These are phyloP conservation scores for Rotaria socialis DNA, from an alignment of 2,888 invertebrate species.

Conservation along the genomic window DNA sequence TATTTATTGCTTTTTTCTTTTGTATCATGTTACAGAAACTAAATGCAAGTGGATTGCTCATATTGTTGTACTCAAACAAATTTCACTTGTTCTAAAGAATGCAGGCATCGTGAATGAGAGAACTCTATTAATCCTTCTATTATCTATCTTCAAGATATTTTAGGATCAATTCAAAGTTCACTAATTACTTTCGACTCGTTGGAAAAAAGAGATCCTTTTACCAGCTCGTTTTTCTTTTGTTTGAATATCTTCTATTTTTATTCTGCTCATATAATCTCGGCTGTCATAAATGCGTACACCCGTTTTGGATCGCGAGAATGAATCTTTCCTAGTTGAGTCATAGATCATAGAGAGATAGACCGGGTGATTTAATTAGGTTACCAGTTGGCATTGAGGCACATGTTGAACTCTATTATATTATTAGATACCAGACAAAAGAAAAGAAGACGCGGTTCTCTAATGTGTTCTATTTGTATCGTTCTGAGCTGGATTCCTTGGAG, in stretches of 20 bases:
- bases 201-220: neutral
- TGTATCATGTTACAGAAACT: too few relatives aligned
- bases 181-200: neutral
- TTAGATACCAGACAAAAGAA: neutral
- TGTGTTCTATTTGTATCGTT: neutral
- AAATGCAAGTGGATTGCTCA: too few relatives aligned
- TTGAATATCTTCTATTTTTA: neutral
- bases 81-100: neutral
- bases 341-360: neutral
- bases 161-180: neutral
- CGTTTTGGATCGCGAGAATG: neutral
- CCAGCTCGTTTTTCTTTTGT: neutral
- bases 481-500: too few relatives aligned
- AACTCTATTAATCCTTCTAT: neutral
- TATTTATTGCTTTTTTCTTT: too few relatives aligned
- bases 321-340: neutral
- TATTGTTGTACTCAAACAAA: neutral
- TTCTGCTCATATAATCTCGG: too few relatives aligned
- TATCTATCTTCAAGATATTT: neutral
- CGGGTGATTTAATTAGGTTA: neutral
- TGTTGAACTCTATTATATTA: neutral
- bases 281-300: neutral
- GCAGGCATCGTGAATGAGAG: neutral
- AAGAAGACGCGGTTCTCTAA: neutral
- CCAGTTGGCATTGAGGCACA: neutral